Percentiles rank a stretch among this genome's conserved stretches.
Evolutionary conservation across 2,113 vertebrate genomes (phyloP).

Genomic region (Ailuropoda melanoleuca): DNA sequence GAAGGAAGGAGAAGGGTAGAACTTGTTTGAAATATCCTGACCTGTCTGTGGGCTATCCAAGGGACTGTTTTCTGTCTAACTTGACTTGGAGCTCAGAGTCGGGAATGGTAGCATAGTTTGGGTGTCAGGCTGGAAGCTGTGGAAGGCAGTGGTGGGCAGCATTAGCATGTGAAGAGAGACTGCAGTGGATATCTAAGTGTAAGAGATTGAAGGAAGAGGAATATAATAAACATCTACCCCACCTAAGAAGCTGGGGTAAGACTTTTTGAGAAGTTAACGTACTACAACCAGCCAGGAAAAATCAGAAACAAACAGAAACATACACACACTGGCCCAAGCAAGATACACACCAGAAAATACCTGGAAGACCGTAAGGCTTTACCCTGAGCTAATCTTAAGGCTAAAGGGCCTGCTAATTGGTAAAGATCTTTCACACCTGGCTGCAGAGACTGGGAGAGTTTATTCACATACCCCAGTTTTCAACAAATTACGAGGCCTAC

Average conservation of each 20-base stretch:
- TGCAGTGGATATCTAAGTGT: not conserved
- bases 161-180: not conserved
- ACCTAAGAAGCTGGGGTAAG: not conserved
- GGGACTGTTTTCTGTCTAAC: not conserved
- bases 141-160: not conserved
- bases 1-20: not conserved
- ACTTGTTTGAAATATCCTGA: not conserved
- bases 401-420: not conserved
- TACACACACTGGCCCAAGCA: not conserved
- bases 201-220: not conserved
- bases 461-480: not conserved
- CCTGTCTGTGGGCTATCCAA: not conserved
- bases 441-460: not conserved
- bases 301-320: not conserved
- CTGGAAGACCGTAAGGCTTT: not conserved
- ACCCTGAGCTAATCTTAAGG: not conserved
- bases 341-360: not conserved
- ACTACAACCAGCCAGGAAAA: not conserved
- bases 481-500: not conserved
- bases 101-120: not conserved
- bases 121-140: not conserved
- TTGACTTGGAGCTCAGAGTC: not conserved
- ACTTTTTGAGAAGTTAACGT: not conserved
- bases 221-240: not conserved
- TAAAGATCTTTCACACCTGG: not conserved